Evolutionary conservation across 2,797 vertebrate genomes (phyloP).

Genomic region (Nothura maculosa): DNA sequence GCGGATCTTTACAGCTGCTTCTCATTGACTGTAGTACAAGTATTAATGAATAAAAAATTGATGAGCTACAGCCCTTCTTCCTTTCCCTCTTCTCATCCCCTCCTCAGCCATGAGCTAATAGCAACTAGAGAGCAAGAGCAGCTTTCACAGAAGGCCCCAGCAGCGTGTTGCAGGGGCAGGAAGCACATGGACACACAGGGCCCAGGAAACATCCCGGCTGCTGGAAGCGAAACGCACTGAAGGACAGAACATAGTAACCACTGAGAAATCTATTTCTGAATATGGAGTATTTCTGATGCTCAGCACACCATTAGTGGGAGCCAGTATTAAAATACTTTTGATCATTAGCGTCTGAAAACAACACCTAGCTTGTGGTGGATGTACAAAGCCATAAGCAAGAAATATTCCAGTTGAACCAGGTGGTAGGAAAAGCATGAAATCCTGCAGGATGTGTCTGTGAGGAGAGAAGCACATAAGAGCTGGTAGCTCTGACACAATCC

Average conservation of each 20-base stretch:
- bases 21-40: not conserved
- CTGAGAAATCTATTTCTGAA: slow-evolving; percentile 57
- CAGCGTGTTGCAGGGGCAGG: not conserved
- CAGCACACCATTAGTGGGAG: slow-evolving; percentile 36
- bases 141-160: not conserved
- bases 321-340: slow-evolving; percentile 40
- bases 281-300: not conserved
- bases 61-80: slow-evolving; percentile 35
- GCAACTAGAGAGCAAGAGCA: not conserved
- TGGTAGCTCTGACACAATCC: not conserved
- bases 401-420: slow-evolving; percentile 36
- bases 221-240: slow-evolving; percentile 11
- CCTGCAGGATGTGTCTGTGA: not conserved
- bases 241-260: slow-evolving; percentile 40
- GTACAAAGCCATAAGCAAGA: slow-evolving; percentile 50
- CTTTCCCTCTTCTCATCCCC: not conserved
- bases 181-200: not conserved
- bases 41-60: slow-evolving; percentile 11
- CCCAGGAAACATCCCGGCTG: slow-evolving; percentile 40
- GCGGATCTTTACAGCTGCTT: slow-evolving; percentile 24
- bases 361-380: not conserved
- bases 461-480: not conserved
- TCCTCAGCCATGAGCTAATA: slow-evolving; percentile 4
- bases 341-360: slow-evolving; percentile 6
- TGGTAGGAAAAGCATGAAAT: not conserved